Base-by-base conservation (phyloP, 2,888 invertebrate species). In the Diabrotica balteata region DNA sequence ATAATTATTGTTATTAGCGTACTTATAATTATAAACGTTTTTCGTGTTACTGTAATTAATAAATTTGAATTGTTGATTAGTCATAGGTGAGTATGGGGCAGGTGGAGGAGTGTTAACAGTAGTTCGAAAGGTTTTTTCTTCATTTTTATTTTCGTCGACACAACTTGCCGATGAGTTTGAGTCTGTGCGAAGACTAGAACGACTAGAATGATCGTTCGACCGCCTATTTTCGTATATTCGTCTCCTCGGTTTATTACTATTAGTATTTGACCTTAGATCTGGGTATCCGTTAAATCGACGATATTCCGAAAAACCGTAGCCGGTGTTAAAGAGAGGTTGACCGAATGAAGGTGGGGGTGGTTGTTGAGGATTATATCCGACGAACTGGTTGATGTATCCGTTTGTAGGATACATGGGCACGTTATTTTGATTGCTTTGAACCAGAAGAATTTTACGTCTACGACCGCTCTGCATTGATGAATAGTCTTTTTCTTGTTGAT, bases 381-480 rank as follows among this genome's bases (percentile, higher is more conserved):
- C 47, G 10, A 63, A 52, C 10, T 57, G 67, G 32, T 58, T 66
- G 8, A 59, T 22, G 67, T 63, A 73, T 45, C 71, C 73, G 60
- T 73, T 71, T 3, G 66, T 8, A 2, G 64, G 66, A 54, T 62
- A 68, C 9, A 59, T 42, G 7, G 63, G 53, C 7, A 60, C 7
- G 59, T 59, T 64, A 42, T 59, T 61, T 32, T 59, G 66, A 10
- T 32, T 44, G 45, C 51, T 55, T 54, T 51, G 59, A 4, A 69
- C 69, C 42, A 54, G 58, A 1, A 54, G 58, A 1, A 72, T 71
- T 67, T 78, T 80, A 49, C 77, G 76, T 44, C 81, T 76, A 8
- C 84, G 77, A 22, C 84, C 84, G 60, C 84, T 80, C 67, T 83
- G 83, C 83, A 84, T 81, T 55, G 84, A 81, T 47, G 77, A 78